A percentile compares a stretch with the other conserved stretches of the same genome.
phyloP scores from a whole-genome alignment of 2,888 invertebrate genomes.

The Spatulosminthurus flaviceps region DNA sequence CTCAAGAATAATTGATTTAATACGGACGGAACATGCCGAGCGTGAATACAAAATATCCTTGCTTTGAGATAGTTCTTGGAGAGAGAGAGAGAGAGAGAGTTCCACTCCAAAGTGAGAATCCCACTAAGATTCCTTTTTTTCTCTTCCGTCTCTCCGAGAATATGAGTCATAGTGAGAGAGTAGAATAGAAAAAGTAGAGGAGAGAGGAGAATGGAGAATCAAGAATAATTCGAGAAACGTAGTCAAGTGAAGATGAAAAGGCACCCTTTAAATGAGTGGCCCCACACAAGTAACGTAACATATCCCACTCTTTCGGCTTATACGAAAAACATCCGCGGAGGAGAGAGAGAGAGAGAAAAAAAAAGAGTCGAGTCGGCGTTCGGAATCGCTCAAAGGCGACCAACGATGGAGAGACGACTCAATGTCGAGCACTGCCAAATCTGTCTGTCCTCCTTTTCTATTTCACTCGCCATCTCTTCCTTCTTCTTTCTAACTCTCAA shows the following conservation, averaged over 20 bases:
- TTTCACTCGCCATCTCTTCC: neutral
- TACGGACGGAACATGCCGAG: slow-evolving; percentile 47
- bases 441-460: neutral
- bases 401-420: slow-evolving; percentile 41
- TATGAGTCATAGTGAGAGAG: neutral
- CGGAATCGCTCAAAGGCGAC: slow-evolving; percentile 17
- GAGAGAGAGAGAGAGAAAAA: slow-evolving; percentile 6
- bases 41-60: slow-evolving; percentile 35
- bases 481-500: neutral
- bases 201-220: slow-evolving; percentile 25
- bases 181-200: neutral
- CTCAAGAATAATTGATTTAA: slow-evolving; percentile 54
- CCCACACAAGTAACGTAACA: slow-evolving; percentile 2
- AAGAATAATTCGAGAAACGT: too few relatives aligned
- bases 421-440: slow-evolving; percentile 19
- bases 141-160: too few relatives aligned
- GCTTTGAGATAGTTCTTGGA: too few relatives aligned
- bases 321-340: too few relatives aligned
- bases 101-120: too few relatives aligned
- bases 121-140: too few relatives aligned
- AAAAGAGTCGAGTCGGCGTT: neutral
- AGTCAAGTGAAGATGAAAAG: slow-evolving; percentile 33
- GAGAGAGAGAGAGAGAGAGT: too few relatives aligned
- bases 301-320: slow-evolving; percentile 22
- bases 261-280: slow-evolving; percentile 28